phyloP scores from a whole-genome alignment of 2,888 invertebrate species.

The Drosophila bunnanda region DNA sequence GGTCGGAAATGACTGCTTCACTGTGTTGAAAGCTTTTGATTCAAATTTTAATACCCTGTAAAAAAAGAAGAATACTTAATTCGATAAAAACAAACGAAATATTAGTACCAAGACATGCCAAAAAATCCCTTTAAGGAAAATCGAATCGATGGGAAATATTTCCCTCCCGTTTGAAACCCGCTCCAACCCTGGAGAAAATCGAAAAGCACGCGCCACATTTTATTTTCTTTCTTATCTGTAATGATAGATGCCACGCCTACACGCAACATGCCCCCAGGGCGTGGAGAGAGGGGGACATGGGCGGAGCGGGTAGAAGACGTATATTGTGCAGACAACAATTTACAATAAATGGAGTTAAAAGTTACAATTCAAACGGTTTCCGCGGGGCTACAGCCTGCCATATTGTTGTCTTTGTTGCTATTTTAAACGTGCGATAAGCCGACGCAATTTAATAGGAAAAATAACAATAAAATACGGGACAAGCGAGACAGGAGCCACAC shows the following conservation, averaged over 20 bases:
- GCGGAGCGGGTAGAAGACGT: not conserved
- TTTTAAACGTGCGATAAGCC: conserved; percentile 81
- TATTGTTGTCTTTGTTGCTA: conserved; percentile 58
- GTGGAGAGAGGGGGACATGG: not conserved
- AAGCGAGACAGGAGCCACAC: conserved; percentile 40
- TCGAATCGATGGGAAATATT: conserved; percentile 26
- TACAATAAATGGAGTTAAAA: conserved; percentile 81
- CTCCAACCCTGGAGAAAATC: conserved; percentile 22
- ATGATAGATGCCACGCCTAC: conserved; percentile 78
- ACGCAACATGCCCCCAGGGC: conserved; percentile 47
- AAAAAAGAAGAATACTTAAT: too few relatives aligned
- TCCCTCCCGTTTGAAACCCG: too few relatives aligned
- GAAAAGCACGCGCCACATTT: conserved; percentile 58
- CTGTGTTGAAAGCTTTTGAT: too few relatives aligned
- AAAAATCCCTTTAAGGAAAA: conserved; percentile 47
- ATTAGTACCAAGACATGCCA: not conserved
- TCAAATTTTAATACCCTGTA: too few relatives aligned
- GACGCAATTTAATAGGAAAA: conserved; percentile 80
- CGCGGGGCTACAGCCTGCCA: conserved; percentile 13
- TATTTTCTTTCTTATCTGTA: conserved; percentile 69
- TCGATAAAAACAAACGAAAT: not conserved
- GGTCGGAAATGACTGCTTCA: too few relatives aligned
- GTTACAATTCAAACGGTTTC: conserved; percentile 74
- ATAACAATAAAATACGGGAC: conserved; percentile 79
- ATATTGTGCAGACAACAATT: conserved; percentile 67